A percentile compares a stretch with the other conserved stretches of the same genome.
phyloP scores from a whole-genome alignment of 1,140 invertebrate genomes.

The Drosophila arawakana region DNA sequence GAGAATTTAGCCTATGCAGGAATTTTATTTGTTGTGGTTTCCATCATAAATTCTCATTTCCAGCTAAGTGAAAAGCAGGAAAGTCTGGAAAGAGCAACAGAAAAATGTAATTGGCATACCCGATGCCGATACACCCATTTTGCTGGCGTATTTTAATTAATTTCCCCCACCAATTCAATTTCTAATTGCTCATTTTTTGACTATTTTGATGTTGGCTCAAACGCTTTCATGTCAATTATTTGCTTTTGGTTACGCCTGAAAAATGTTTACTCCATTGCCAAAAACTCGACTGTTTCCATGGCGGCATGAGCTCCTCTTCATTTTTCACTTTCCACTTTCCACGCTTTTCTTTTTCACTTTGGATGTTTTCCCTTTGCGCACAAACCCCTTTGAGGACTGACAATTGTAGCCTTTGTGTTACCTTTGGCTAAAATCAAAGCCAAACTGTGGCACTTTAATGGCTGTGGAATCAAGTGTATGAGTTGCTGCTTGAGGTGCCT shows the following conservation, averaged over 20 bases:
- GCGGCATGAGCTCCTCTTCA: constrained; percentile 31
- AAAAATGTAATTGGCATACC: constrained; percentile 24
- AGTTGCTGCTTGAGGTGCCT: constrained; percentile 8
- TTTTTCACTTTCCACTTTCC: constrained; percentile 18
- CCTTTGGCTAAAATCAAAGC: constrained; percentile 70
- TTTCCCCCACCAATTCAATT: constrained; percentile 50
- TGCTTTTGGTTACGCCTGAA: constrained; percentile 70
- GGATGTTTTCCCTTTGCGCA: neutral
- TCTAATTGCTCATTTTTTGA: constrained; percentile 63
- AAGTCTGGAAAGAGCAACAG: constrained; percentile 9
- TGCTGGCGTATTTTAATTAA: constrained; percentile 71
- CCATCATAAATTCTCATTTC: neutral
- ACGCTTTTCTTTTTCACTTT: constrained; percentile 19
- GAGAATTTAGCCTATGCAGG: constrained; percentile 5
- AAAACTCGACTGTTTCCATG: constrained; percentile 66
- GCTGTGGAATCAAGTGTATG: constrained; percentile 18
- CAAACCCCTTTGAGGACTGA: constrained; percentile 19
- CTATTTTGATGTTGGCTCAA: constrained; percentile 31
- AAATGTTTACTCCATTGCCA: constrained; percentile 52
- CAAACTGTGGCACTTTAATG: constrained; percentile 69
- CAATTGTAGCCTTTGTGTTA: constrained; percentile 47
- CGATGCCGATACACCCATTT: neutral
- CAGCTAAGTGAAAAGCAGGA: neutral
- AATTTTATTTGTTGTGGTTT: constrained; percentile 38
- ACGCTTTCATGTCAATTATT: constrained; percentile 78